Conservation (phyloP, 1,140 invertebrate species). For the Physella acuta region DNA sequence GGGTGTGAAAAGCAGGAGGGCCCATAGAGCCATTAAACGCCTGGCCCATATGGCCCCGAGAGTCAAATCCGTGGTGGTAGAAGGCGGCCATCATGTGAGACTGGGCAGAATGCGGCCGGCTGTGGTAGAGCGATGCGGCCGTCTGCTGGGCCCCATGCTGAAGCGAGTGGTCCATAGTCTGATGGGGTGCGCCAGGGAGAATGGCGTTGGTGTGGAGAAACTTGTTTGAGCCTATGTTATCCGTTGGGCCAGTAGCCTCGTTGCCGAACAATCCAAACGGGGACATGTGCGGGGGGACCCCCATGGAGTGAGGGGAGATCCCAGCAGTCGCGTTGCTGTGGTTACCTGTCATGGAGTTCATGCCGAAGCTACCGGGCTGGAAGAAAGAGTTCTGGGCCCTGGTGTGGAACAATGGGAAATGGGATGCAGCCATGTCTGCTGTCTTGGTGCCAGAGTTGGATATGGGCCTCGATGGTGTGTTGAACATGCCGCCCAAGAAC, state of each 20-base stretch:
- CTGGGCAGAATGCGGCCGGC: conserved; percentile 47
- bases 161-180: conserved; percentile 52
- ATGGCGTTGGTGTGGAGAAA: conserved; percentile 57
- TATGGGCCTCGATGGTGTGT: conserved; percentile 38
- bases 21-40: conserved; percentile 52
- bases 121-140: conserved; percentile 50
- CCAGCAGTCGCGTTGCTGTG: conserved; percentile 43
- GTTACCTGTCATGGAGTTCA: conserved; percentile 55
- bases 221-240: conserved; percentile 59
- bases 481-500: conserved; percentile 52
- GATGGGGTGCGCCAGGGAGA: conserved; percentile 39
- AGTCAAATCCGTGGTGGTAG: conserved; percentile 57
- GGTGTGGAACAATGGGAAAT: conserved; percentile 54
- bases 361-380: conserved; percentile 55
- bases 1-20: conserved; percentile 54
- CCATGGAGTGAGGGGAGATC: conserved; percentile 52
- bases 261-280: conserved; percentile 58
- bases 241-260: conserved; percentile 45
- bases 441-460: conserved; percentile 49
- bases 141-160: conserved; percentile 54
- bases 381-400: conserved; percentile 58
- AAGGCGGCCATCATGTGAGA: conserved; percentile 54
- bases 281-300: conserved; percentile 55
- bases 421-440: conserved; percentile 46
- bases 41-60: conserved; percentile 43